A percentile compares a stretch with the other conserved stretches of the same genome.
phyloP scores from a whole-genome alignment of 1,140 invertebrate species.

The Limonius californicus region DNA sequence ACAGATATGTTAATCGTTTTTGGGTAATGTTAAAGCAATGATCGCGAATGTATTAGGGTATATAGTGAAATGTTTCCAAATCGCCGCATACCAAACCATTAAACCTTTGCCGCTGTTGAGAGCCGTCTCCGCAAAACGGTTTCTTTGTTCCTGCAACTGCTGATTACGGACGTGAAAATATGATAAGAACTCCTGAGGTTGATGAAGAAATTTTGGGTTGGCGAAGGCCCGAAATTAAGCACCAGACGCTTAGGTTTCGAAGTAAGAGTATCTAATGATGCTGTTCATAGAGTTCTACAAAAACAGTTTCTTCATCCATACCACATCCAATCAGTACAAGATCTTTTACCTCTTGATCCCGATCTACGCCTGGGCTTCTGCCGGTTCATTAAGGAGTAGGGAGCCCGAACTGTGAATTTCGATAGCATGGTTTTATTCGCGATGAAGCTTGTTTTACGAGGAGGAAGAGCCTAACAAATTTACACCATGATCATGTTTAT shows the following conservation, averaged over 20 bases:
- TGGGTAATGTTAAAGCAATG: conserved; percentile 5
- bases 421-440: conserved; percentile 12
- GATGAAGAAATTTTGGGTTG: conserved; percentile 12
- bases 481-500: conserved; percentile 27
- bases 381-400: neutral
- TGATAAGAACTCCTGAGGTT: neutral
- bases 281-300: neutral
- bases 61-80: conserved; percentile 12
- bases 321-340: too few relatives aligned
- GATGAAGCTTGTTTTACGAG: conserved; percentile 15
- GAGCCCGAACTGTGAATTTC: neutral
- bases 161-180: neutral
- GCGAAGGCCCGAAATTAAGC: too few relatives aligned
- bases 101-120: conserved; percentile 12
- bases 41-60: neutral
- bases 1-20: conserved; percentile 11
- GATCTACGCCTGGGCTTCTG: too few relatives aligned
- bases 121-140: conserved; percentile 6
- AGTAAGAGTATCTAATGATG: neutral
- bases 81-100: conserved; percentile 5
- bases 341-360: too few relatives aligned
- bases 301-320: too few relatives aligned
- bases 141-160: neutral
- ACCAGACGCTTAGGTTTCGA: too few relatives aligned
- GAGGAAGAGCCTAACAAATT: neutral